These are phyloP conservation scores for Drosophila colorata DNA, from an alignment of 2,888 invertebrate genomes.

Conservation along the genomic window DNA sequence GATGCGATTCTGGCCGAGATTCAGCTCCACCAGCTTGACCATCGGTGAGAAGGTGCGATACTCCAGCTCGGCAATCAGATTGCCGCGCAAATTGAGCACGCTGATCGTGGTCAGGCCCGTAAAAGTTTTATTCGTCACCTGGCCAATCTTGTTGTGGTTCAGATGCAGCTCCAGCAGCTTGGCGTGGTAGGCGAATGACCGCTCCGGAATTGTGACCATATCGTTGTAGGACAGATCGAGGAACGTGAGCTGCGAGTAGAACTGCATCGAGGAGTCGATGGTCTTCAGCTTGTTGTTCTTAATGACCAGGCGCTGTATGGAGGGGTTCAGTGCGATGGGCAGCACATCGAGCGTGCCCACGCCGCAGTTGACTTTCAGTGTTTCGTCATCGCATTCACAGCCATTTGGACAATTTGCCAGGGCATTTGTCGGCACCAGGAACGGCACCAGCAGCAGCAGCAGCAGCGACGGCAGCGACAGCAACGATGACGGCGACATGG, in stretches of 20 bases:
- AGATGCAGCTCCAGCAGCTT: constrained; percentile 93
- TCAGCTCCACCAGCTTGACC: constrained; percentile 92
- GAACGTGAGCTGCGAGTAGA: constrained; percentile 94
- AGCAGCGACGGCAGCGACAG: constrained; percentile 16
- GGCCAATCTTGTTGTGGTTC: constrained; percentile 93
- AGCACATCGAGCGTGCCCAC: constrained; percentile 94
- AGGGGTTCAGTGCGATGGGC: constrained; percentile 96
- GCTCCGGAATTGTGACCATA: constrained; percentile 91
- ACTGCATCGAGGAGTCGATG: constrained; percentile 95
- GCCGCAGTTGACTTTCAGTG: constrained; percentile 93
- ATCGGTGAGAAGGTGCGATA: constrained; percentile 91
- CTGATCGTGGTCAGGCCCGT: constrained; percentile 91
- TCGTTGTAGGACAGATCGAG: constrained; percentile 94
- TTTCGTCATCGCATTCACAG: constrained; percentile 96
- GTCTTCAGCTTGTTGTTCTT: constrained; percentile 94
- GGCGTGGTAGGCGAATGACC: constrained; percentile 92
- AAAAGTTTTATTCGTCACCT: constrained; percentile 92
- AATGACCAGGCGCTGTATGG: constrained; percentile 93
- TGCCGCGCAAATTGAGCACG: constrained; percentile 92
- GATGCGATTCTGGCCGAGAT: constrained; percentile 94
- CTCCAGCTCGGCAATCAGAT: constrained; percentile 92
- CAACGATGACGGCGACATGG: constrained; percentile 59
- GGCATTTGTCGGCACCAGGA: constrained; percentile 65
- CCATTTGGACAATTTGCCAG: constrained; percentile 93
- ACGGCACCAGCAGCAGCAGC: constrained; percentile 21